Base-by-base conservation (phyloP, 2,888 invertebrate species). In the Eilema sororculum region DNA sequence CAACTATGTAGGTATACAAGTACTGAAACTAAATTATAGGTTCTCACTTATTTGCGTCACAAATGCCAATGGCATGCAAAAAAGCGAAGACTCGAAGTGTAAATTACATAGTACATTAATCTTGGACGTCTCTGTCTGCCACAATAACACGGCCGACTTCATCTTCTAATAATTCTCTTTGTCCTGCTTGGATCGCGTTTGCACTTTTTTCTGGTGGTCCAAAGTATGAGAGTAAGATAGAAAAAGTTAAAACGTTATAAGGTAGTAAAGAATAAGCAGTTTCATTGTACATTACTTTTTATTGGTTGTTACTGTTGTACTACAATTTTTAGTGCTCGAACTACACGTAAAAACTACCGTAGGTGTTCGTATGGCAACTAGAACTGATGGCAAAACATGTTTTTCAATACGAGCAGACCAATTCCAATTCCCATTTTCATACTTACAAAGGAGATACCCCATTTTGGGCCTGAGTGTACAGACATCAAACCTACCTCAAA, bases 91-190 rank as follows among this genome's bases (percentile, higher is more conserved):
- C 88, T 84, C 84, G 87, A 86, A 78, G 91, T 92, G 93, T 94
- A 94, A 94, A 94, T 94, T 93, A 94, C 93, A 87, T 86, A 86
- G 83, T 84, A 82, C 94, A 93, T 94, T 91, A 89, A 94, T 94
- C 94, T 93, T 88, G 78, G 76, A 81, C 79, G 89, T 90, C 90
- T 85, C 86, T 84, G 84, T 78, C 86, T 88, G 90, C 91, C 90
- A 92, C 94, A 93, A 95, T 95, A 93, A 94, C 89, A 92, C 87
- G 94, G 93, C 93, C 94, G 94, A 94, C 94, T 95, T 94, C 94
- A 95, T 95, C 92, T 92, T 93, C 90, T 89, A 93, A 95, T 94
- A 93, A 95, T 95, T 94, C 90, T 89, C 95, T 95, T 95, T 95
- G 95, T 95, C 93, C 90, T 90, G 89, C 89, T 88, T 87, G 88